Conservation (phyloP, 2,888 invertebrate species). For the Dolichopus griseipennis region DNA sequence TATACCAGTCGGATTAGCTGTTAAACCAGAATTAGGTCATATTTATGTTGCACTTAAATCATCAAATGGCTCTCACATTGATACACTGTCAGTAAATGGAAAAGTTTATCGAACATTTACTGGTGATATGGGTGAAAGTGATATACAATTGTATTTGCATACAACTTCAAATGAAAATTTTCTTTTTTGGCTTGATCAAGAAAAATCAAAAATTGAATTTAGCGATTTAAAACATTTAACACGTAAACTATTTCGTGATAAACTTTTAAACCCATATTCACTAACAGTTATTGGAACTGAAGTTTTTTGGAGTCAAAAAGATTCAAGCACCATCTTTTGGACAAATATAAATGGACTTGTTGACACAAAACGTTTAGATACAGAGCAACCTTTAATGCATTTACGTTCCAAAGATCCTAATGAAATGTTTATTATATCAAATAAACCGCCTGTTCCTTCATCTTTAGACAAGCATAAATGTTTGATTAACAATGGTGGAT, state of each 20-base stretch:
- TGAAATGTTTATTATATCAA: conserved; percentile 29
- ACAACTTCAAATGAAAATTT: conserved; percentile 38
- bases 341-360: conserved; percentile 45
- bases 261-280: conserved; percentile 47
- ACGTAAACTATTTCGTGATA: conserved; percentile 43
- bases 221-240: conserved; percentile 53
- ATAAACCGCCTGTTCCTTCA: conserved; percentile 18
- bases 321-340: conserved; percentile 53
- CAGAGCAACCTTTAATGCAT: conserved; percentile 27
- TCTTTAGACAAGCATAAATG: conserved; percentile 48
- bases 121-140: conserved; percentile 37
- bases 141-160: conserved; percentile 46
- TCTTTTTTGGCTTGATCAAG: conserved; percentile 58
- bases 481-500: conserved; percentile 51
- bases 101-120: conserved; percentile 37
- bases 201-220: conserved; percentile 55
- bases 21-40: conserved; percentile 46
- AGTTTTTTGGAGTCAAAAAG: conserved; percentile 60
- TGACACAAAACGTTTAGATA: conserved; percentile 34
- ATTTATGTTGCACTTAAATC: conserved; percentile 55
- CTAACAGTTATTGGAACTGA: conserved; percentile 54
- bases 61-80: conserved; percentile 49
- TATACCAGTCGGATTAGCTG: conserved; percentile 57
- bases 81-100: conserved; percentile 62
- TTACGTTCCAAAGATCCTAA: conserved; percentile 30